Evolutionary conservation across 2,113 vertebrate species (phyloP), one percentile per base, ranked within the genome.

Genomic region (Zapornia atra): DNA sequence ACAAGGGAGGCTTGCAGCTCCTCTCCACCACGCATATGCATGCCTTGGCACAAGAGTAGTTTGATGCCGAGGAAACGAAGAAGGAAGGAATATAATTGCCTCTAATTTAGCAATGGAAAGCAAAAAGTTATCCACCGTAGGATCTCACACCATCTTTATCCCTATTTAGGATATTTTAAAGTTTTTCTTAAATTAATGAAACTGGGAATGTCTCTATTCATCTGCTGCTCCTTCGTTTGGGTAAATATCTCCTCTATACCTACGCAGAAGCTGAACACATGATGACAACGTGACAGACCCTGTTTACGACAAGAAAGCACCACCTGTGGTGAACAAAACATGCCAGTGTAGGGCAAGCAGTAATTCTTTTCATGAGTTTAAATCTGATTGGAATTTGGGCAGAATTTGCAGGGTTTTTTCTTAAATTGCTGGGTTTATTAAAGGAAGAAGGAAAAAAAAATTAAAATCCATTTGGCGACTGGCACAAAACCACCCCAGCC

Each of bases 301-400:
- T 80, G 82, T 66, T 96, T 95, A 60, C 4, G 0, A 54, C 59
- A 65, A 13, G 36, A 86, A 95, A 89, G 80, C 86, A 90, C 73
- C 83, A 86, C 88, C 92, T 92, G 85, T 2, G 0, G 85, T 82
- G 92, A 93, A 73, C 71, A 96, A 96, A 96, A 95, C 93, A 71
- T 10, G 18, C 81, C 86, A 94, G 69, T 13, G 81, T 75, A 78
- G 77, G 93, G 54, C 78, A 69, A 94, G 76, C 15, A 16, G 65
- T 91, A 88, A 86, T 95, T 94, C 90, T 95, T 92, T 73, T 93
- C 77, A 90, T 80, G 91, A 72, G 77, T 87, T 86, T 96, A 91
- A 96, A 85, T 85, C 72, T 69, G 78, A 33, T 53, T 60, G 82
- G 68, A 63, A 42, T 89, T 96, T 60, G 54, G 48, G 71, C 87